Conservation (phyloP, 1,140 invertebrate genomes). For the Zeugodacus cucurbitae region DNA sequence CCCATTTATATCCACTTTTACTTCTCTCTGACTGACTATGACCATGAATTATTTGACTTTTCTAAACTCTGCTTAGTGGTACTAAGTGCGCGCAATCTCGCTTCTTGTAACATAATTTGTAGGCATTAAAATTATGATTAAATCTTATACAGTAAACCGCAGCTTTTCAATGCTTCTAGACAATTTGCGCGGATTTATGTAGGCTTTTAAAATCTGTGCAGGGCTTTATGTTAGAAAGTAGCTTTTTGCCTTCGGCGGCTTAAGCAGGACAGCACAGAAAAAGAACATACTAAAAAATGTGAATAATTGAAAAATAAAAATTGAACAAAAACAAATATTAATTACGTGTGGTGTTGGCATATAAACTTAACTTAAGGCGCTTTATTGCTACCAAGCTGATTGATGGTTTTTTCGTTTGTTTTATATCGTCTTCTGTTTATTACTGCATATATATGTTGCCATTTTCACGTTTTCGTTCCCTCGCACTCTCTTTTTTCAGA, state of each 20-base stretch:
- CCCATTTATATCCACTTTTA: no score
- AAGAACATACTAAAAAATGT: neutral
- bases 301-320: neutral
- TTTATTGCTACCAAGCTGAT: neutral
- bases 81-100: no score
- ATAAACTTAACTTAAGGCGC: neutral
- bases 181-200: neutral
- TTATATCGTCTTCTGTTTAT: no score
- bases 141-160: no score
- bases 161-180: neutral
- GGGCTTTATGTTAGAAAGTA: no score
- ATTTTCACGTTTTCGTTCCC: no score
- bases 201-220: neutral
- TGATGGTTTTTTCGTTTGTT: neutral
- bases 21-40: no score
- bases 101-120: no score
- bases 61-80: no score
- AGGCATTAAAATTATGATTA: no score
- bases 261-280: neutral
- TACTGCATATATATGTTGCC: neutral
- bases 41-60: no score
- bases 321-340: neutral
- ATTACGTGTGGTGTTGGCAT: neutral
- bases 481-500: no score
- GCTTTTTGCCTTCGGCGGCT: neutral